Evolutionary conservation across 1,140 invertebrate genomes (phyloP).

Genomic region (Drosophila serrata): DNA sequence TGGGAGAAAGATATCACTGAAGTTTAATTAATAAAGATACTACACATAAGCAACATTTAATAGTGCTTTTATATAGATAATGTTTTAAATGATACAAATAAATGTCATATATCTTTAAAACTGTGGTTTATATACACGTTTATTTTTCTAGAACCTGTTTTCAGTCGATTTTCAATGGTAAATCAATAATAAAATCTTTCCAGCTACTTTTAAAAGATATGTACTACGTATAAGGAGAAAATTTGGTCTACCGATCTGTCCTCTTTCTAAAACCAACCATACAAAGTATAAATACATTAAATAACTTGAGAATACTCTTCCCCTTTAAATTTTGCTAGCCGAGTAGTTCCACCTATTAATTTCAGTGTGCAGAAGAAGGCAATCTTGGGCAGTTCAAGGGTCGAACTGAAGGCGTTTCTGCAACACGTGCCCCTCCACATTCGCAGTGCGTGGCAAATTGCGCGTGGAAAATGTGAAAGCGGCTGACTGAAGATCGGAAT

Average conservation of each 20-base stretch:
- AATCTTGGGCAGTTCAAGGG: constrained; percentile 31
- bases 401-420: constrained; percentile 35
- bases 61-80: no score
- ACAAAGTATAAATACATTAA: no score
- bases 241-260: not conserved
- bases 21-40: no score
- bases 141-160: not conserved
- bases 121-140: not conserved
- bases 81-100: not conserved
- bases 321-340: not conserved
- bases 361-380: not conserved
- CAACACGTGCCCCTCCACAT: constrained; percentile 53
- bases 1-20: not conserved
- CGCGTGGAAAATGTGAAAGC: constrained; percentile 67
- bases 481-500: constrained; percentile 47
- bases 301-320: no score
- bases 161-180: no score
- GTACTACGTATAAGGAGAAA: no score
- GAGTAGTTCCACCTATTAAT: constrained; percentile 1
- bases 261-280: not conserved
- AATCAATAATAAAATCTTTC: no score
- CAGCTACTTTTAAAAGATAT: no score
- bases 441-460: constrained; percentile 58
- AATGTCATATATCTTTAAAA: not conserved
- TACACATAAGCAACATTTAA: no score